Conservation (phyloP, 2,113 vertebrate genomes). For the Grantiella picta region DNA sequence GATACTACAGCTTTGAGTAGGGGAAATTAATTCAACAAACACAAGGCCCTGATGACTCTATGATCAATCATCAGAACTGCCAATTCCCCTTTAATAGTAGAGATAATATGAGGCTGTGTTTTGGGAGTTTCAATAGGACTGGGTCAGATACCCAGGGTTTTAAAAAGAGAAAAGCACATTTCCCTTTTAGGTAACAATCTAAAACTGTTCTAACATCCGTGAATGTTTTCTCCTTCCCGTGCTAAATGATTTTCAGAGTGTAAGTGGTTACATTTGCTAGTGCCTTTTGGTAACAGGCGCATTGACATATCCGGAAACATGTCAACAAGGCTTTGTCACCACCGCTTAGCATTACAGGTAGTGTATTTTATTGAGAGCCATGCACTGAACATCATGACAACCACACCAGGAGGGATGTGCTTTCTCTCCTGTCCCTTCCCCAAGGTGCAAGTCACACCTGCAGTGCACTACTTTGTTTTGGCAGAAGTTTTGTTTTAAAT, state of each 20-base stretch:
- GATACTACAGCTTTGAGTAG: neutral
- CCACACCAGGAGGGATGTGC: fast-evolving
- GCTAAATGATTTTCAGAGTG: neutral
- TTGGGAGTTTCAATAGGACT: neutral
- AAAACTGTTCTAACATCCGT: neutral
- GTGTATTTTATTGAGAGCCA: neutral
- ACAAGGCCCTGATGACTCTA: neutral
- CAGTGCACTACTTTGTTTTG: neutral
- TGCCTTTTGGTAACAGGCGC: neutral
- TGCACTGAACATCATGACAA: neutral
- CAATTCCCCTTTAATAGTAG: neutral
- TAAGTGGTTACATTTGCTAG: neutral
- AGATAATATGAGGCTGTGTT: neutral
- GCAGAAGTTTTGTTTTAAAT: neutral
- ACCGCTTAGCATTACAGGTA: neutral
- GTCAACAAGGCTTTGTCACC: neutral
- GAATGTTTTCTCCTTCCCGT: neutral
- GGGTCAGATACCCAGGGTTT: neutral
- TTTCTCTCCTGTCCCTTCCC: neutral
- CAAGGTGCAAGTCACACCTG: neutral
- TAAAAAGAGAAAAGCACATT: neutral
- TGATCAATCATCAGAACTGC: neutral
- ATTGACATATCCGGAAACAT: neutral
- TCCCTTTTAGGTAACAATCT: neutral
- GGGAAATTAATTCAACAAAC: neutral